Conservation (phyloP, 92 coral and sea anemone genomes). For the Parazoanthus swiftii region DNA sequence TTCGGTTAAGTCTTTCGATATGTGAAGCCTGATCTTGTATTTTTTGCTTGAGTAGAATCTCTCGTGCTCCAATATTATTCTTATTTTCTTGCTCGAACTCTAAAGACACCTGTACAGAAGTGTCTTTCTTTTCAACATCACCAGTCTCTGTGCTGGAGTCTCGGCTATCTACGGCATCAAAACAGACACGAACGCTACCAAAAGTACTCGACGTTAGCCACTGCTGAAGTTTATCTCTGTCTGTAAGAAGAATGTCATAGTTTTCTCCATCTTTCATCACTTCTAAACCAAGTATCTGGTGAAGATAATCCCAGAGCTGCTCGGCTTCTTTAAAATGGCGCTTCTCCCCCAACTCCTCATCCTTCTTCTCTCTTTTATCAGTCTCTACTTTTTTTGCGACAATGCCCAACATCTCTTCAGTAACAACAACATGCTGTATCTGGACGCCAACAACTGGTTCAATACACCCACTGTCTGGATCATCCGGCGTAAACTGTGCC, state of each 20-base stretch:
- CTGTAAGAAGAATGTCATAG: constrained; percentile 42
- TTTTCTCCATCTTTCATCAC: constrained; percentile 42
- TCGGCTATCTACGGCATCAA: background rate
- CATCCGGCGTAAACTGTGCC: background rate
- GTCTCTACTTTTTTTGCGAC: background rate
- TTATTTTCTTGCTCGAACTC: constrained; percentile 3
- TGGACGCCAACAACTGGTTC: background rate
- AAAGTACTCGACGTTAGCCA: constrained; percentile 63
- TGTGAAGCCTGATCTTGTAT: constrained; percentile 60
- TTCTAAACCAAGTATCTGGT: constrained; percentile 55
- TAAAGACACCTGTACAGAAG: background rate
- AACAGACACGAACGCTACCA: constrained; percentile 43
- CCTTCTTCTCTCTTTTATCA: background rate
- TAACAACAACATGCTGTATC: background rate
- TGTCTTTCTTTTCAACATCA: background rate
- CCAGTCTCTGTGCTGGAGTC: constrained; percentile 11
- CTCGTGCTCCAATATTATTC: constrained; percentile 39
- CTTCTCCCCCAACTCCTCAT: background rate
- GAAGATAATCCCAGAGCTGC: constrained; percentile 13
- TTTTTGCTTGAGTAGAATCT: constrained; percentile 52
- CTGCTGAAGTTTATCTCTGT: constrained; percentile 61
- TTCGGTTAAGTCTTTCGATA: constrained; percentile 39
- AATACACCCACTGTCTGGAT: background rate
- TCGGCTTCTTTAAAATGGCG: background rate
- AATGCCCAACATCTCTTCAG: background rate